Percentiles rank a stretch among this genome's conserved stretches.
phyloP scores from a whole-genome alignment of 1,140 invertebrate species.

The Homalodisca vitripennis region DNA sequence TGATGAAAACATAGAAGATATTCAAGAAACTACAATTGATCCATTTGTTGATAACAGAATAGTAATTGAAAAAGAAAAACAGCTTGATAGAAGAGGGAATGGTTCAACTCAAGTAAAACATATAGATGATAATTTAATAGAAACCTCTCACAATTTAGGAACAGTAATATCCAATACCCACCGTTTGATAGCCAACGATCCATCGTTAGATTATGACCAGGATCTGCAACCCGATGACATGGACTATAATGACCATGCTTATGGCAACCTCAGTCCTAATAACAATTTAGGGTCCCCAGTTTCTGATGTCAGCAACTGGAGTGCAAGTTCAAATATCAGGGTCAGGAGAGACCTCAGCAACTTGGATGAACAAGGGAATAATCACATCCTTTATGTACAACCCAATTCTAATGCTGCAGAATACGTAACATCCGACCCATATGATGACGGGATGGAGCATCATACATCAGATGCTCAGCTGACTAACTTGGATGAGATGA shows the following conservation, averaged over 20 bases:
- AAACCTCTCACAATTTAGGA: slow-evolving; percentile 22
- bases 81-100: background rate
- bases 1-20: slow-evolving; percentile 4
- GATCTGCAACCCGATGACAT: slow-evolving; percentile 3
- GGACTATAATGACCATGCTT: background rate
- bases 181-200: slow-evolving; percentile 25
- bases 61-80: background rate
- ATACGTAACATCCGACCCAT: slow-evolving; percentile 12
- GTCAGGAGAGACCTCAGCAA: slow-evolving; percentile 22
- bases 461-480: background rate
- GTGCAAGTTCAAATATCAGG: slow-evolving; percentile 12
- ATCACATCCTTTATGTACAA: background rate
- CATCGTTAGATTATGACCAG: slow-evolving; percentile 12
- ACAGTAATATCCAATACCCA: slow-evolving; percentile 31
- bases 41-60: slow-evolving; percentile 5
- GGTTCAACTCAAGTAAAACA: background rate
- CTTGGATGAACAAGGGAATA: slow-evolving; percentile 1
- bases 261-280: slow-evolving; percentile 3
- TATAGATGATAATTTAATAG: slow-evolving; percentile 17
- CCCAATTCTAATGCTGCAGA: slow-evolving; percentile 11
- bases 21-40: background rate
- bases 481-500: slow-evolving; percentile 2
- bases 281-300: slow-evolving; percentile 1
- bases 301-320: slow-evolving; percentile 17
- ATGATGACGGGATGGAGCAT: background rate